Conservation (phyloP, 2,888 invertebrate genomes). For the Microdon myrmicae region DNA sequence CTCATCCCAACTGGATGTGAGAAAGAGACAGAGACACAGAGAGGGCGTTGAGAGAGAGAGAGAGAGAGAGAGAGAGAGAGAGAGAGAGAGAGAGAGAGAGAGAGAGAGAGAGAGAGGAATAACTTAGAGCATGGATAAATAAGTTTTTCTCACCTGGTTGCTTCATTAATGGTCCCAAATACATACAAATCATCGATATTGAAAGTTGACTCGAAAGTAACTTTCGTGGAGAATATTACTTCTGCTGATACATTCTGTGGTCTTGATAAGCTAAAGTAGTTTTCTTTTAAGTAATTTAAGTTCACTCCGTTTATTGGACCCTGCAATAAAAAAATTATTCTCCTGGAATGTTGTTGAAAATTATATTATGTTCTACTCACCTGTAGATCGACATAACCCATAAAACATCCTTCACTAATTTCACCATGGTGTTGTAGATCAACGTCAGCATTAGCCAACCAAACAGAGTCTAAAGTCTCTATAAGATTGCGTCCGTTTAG, state of each 20-base stretch:
- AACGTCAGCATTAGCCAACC: conserved; percentile 68
- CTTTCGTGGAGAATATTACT: conserved; percentile 65
- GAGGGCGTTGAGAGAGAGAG: too few species aligned
- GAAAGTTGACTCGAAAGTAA: conserved; percentile 63
- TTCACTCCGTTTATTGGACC: conserved; percentile 68
- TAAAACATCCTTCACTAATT: conserved; percentile 55
- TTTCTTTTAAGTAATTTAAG: conserved; percentile 66
- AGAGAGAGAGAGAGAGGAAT: too few species aligned
- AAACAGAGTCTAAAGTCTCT: conserved; percentile 64
- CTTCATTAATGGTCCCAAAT: conserved; percentile 59
- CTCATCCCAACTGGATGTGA: too few species aligned
- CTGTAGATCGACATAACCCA: conserved; percentile 59
- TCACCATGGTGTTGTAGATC: conserved; percentile 56
- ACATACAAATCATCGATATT: conserved; percentile 58
- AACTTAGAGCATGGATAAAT: too few species aligned
- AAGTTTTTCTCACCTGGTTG: conserved; percentile 58
- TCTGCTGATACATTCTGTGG: conserved; percentile 67
- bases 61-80: too few species aligned
- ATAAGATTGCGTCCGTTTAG: conserved; percentile 65
- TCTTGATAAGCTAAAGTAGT: conserved; percentile 69
- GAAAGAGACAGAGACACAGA: too few species aligned
- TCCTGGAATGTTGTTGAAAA: too few species aligned
- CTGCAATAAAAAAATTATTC: conserved; percentile 61
- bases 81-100: too few species aligned
- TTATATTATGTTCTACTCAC: conserved; percentile 42